These are phyloP conservation scores for Ochropacha duplaris DNA, from an alignment of 2,888 invertebrate species.

Conservation along the genomic window DNA sequence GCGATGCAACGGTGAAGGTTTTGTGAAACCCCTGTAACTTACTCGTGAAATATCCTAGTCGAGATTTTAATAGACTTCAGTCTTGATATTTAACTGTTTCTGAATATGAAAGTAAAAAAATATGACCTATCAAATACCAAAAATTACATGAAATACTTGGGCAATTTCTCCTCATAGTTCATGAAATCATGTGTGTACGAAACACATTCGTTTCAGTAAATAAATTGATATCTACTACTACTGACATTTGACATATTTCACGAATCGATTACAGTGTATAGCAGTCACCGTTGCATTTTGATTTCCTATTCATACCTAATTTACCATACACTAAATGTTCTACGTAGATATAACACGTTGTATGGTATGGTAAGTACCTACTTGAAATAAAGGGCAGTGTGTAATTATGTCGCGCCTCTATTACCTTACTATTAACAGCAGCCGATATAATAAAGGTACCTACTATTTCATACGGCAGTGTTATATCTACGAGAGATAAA, in stretches of 20 bases:
- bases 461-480: neutral
- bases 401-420: neutral
- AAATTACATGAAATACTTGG: too few species aligned
- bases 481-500: neutral
- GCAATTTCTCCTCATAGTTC: too few species aligned
- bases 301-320: conserved; percentile 2
- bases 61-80: neutral
- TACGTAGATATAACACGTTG: neutral
- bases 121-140: too few species aligned
- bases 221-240: too few species aligned
- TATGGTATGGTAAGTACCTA: too few species aligned
- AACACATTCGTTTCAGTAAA: too few species aligned
- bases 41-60: conserved; percentile 15
- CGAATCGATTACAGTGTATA: neutral
- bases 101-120: neutral
- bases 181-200: too few species aligned
- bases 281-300: conserved; percentile 3
- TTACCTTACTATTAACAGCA: neutral
- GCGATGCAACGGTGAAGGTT: conserved; percentile 40
- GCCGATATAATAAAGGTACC: neutral
- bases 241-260: neutral
- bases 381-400: neutral
- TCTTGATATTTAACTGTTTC: neutral
- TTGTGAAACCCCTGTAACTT: conserved; percentile 31
- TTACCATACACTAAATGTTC: neutral